A percentile compares a stretch with the other conserved stretches of the same genome.
Evolutionary conservation across 2,888 invertebrate species (phyloP).

Genomic region (Dysmachus trigonus): DNA sequence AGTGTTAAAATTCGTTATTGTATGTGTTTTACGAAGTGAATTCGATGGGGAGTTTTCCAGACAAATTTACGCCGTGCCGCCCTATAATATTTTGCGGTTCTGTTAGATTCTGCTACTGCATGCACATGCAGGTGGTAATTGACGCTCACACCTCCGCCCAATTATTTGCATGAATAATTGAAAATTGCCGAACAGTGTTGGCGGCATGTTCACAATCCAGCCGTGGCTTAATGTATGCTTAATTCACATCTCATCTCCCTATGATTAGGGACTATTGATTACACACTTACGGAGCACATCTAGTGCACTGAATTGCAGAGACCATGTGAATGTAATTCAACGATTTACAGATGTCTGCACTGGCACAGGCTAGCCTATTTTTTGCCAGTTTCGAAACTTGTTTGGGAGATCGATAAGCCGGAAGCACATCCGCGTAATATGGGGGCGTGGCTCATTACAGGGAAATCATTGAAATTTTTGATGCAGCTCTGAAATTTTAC

Average conservation of each 20-base stretch:
- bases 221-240: slow-evolving; percentile 24
- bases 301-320: not conserved
- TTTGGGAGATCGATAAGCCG: not conserved
- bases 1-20: not conserved
- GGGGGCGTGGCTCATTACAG: not conserved
- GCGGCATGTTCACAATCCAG: slow-evolving; percentile 39
- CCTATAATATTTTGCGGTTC: not conserved
- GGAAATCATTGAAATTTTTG: not conserved
- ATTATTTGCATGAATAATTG: slow-evolving; percentile 47
- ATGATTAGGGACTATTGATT: slow-evolving; percentile 44
- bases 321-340: not conserved
- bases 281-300: slow-evolving; percentile 17
- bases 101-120: not conserved
- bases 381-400: not conserved
- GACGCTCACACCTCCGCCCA: slow-evolving; percentile 6
- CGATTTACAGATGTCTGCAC: not conserved
- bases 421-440: not conserved
- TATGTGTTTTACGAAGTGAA: not conserved
- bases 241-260: slow-evolving; percentile 43
- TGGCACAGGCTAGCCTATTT: not conserved
- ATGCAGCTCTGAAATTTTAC: not conserved
- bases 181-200: slow-evolving; percentile 39
- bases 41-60: not conserved
- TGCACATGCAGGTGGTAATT: not conserved
- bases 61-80: not conserved